Conservation (phyloP, 2,113 vertebrate species). For the Rhynchopsitta pachyrhyncha region DNA sequence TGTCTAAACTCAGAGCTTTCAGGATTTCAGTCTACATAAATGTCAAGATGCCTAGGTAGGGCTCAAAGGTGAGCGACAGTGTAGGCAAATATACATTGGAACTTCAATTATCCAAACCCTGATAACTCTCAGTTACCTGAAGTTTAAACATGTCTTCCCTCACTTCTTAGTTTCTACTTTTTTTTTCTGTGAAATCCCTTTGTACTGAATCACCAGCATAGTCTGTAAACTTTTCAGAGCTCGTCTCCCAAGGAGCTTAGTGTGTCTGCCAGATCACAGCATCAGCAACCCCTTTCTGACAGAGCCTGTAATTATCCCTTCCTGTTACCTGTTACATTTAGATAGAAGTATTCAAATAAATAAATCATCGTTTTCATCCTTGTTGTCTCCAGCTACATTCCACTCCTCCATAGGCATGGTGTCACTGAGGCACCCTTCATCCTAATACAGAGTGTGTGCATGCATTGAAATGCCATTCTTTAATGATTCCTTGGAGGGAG, state of each 20-base stretch:
- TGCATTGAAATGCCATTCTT: background rate
- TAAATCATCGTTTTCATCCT: slow-evolving; percentile 18
- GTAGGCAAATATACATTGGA: slow-evolving; percentile 70
- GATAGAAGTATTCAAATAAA: slow-evolving; percentile 10
- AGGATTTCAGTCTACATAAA: slow-evolving; percentile 77
- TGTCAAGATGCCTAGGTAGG: slow-evolving; percentile 77
- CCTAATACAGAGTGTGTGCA: background rate
- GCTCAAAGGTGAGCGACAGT: slow-evolving; percentile 77
- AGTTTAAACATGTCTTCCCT: slow-evolving; percentile 36
- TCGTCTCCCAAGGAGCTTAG: background rate
- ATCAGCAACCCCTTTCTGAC: background rate
- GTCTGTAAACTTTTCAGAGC: slow-evolving; percentile 19
- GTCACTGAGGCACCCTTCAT: background rate
- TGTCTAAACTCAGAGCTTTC: slow-evolving; percentile 82
- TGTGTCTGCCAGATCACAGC: slow-evolving; percentile 25
- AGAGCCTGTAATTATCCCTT: slow-evolving; percentile 7
- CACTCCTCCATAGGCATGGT: background rate
- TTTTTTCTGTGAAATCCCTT: slow-evolving; percentile 21
- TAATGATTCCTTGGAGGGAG: background rate
- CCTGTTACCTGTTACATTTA: background rate
- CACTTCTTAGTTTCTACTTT: background rate
- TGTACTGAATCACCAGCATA: background rate
- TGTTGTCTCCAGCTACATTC: background rate
- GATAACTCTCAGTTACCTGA: slow-evolving; percentile 59
- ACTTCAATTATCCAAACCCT: slow-evolving; percentile 59